Evolutionary conservation across 2,888 invertebrate species (phyloP), one percentile per base, ranked within the genome.

Genomic region (Entomobrya multifasciata): DNA sequence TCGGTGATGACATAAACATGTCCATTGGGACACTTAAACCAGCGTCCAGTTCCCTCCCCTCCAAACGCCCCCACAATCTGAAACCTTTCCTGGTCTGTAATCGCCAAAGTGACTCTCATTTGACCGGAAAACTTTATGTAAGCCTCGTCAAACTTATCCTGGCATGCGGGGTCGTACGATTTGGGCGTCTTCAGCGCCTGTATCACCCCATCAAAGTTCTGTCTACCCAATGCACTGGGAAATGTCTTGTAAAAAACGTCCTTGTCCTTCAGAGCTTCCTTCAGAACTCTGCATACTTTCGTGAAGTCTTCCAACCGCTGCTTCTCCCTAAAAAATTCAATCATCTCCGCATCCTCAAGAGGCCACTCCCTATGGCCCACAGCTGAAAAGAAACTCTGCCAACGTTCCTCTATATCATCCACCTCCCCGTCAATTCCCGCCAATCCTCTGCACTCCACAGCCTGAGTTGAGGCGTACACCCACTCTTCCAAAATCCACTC

Each of bases 21-120:
- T 0, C 95, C 95, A 90, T 95, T 95, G 0, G 94, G 94, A 92
- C 96, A 96, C 92, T 95, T 95, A 92, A 93, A 96, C 96, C 96
- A 96, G 83, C 93, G 93, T 0, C 93, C 93, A 78, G 91, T 89
- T 0, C 84, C 55, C n/a, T n/a, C n/a, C 17, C 92, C 84, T 2
- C 91, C 92, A 91, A 93, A 92, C 0, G 93, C 93, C 47, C 89
- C 62, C 0, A 93, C 89, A 85, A 93, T 93, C 87, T 91, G 67
- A 6, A 90, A 17, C 36, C 92, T 88, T 83, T 93, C 93, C 27
- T 27, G 13, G 6, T 60, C 60, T 17, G 60, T 27, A n/a, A 92
- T 80, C 1, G n/a, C n/a, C n/a, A n/a, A n/a, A n/a, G 88, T 90
- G 8, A 67, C 41, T 4, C 13, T 36, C 8, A 67, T 67, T n/a